These are phyloP conservation scores for Ferdinandea cuprea DNA, from an alignment of 2,888 invertebrate species.

Conservation along the genomic window DNA sequence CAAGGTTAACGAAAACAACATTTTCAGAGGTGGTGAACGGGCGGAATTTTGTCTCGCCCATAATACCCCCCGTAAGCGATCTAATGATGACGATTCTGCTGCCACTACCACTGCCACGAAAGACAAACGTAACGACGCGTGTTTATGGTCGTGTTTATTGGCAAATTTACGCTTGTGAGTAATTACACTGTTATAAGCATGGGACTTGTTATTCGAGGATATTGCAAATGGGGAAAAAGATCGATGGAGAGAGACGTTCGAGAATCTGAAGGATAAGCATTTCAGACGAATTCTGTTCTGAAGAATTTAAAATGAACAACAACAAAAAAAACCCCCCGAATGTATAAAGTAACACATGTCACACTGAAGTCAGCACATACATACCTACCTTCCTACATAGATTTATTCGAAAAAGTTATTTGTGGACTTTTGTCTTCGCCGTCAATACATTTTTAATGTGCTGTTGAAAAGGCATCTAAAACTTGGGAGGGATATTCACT, in stretches of 20 bases:
- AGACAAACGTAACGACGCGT: slow-evolving; percentile 12
- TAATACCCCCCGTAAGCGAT: slow-evolving; percentile 29
- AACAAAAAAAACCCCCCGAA: no score
- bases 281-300: slow-evolving; percentile 3
- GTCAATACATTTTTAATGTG: no score
- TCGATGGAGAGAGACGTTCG: background rate
- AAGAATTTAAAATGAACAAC: no score
- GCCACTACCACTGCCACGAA: background rate
- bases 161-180: background rate
- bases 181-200: background rate
- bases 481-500: no score
- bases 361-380: no score
- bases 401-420: no score
- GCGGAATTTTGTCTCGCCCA: slow-evolving; percentile 13
- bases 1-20: slow-evolving; percentile 6
- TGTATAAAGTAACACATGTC: no score
- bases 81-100: slow-evolving; percentile 13
- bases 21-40: slow-evolving; percentile 16
- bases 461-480: no score
- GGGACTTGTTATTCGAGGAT: background rate
- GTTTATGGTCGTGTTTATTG: slow-evolving; percentile 7
- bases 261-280: background rate
- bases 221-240: background rate
- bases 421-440: no score
- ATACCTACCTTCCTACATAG: no score